Evolutionary conservation across 2,888 invertebrate genomes (phyloP).

Genomic region (Esperia sulphurella): DNA sequence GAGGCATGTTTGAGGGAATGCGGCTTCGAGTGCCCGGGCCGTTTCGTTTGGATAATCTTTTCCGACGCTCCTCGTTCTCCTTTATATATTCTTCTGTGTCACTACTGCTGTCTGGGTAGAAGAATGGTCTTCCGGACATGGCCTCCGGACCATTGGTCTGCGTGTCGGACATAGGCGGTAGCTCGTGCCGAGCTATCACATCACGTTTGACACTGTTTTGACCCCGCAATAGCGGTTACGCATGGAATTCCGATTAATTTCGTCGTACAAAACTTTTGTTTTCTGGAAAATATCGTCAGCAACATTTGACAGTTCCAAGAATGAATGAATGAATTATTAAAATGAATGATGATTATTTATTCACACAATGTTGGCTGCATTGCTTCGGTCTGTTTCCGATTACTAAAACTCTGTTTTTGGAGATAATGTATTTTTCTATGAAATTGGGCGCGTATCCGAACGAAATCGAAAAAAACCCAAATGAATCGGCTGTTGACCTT

Average conservation of each 20-base stretch:
- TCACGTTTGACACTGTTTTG: slow-evolving; percentile 52
- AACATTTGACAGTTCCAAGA: slow-evolving; percentile 13
- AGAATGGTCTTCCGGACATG: slow-evolving; percentile 65
- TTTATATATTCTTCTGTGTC: slow-evolving; percentile 91
- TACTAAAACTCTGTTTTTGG: too few relatives aligned
- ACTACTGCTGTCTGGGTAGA: slow-evolving; percentile 86
- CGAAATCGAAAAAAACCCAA: slow-evolving; percentile 21
- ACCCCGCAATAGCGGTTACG: slow-evolving; percentile 26
- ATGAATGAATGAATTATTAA: too few relatives aligned
- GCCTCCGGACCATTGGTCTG: slow-evolving; percentile 60
- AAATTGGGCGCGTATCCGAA: slow-evolving; percentile 6
- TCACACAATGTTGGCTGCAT: too few relatives aligned
- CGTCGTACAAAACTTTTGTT: slow-evolving; percentile 10
- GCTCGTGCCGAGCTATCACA: slow-evolving; percentile 64
- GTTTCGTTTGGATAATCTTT: slow-evolving; percentile 65
- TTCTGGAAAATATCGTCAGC: slow-evolving; percentile 14
- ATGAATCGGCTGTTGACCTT: slow-evolving; percentile 67
- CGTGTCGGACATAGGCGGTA: slow-evolving; percentile 63
- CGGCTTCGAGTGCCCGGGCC: slow-evolving; percentile 47
- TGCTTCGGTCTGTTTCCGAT: too few relatives aligned
- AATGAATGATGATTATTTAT: too few relatives aligned
- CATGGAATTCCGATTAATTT: slow-evolving; percentile 11
- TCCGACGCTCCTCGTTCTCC: slow-evolving; percentile 83
- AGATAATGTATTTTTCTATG: too few relatives aligned
- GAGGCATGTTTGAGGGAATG: slow-evolving; percentile 48